Evolutionary conservation across 2,113 vertebrate species (phyloP), one percentile per base, ranked within the genome.

Genomic region (Xenopus laevis): DNA sequence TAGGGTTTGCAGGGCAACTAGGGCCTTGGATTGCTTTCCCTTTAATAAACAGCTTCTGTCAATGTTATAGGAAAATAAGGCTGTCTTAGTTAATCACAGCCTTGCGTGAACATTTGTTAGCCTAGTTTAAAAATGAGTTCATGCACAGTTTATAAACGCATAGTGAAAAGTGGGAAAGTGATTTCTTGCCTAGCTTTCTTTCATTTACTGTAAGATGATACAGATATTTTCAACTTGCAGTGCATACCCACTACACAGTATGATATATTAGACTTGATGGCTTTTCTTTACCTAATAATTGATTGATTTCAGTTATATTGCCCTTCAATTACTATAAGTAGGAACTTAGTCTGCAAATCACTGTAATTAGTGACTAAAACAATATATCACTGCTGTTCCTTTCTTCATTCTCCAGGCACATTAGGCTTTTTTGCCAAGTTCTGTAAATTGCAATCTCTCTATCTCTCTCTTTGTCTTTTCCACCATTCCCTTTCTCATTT

Each of bases 271-370:
- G 67, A 57, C 74, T 64, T 77, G 74, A 77, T 70, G 66, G 67
- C 44, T 77, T 70, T 77, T 53, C 27, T 55, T 69, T 77, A 70
- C 47, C 58, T 59, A 69, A 33, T 77, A 77, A 77, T 77, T 77
- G 74, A 69, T 77, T 77, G 74, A 77, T 70, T 77, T 70, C 66
- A 63, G 74, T 70, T 77, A 68, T 77, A 77, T 70, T 77, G 67
- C 57, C 65, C 73, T 75, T 68, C 65, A 75, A 75, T 75, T 77
- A 77, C 74, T 70, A 40, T 77, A 77, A 77, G 74, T 77, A 57
- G 47, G 66, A 69, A 67, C 67, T 77, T 70, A 77, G 59, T 77
- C 67, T 77, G 66, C 74, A 77, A 77, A 77, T 64, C 67, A 64
- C 66, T 45, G 47, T 77, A 70, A 77, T 77, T 77, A 77, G 70